Evolutionary conservation across 2,888 invertebrate species (phyloP).

Genomic region (Drosophila pseudotalamancana): DNA sequence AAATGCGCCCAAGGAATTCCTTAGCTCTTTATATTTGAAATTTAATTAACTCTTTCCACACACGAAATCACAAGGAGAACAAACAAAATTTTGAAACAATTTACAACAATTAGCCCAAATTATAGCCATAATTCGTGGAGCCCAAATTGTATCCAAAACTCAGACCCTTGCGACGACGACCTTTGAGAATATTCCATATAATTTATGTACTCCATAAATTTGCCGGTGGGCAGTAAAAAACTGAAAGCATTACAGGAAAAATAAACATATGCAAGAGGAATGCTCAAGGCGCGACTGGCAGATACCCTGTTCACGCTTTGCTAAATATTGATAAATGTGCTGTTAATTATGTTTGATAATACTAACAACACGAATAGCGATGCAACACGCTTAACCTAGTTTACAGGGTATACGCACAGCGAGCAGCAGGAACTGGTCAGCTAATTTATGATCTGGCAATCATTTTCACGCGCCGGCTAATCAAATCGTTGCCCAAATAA

Average conservation of each 20-base stretch:
- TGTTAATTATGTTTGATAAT: background rate
- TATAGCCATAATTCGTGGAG: constrained; percentile 17
- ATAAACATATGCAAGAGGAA: background rate
- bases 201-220: constrained; percentile 36
- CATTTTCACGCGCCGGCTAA: constrained; percentile 49
- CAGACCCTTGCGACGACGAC: constrained; percentile 1
- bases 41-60: constrained; percentile 22
- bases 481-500: constrained; percentile 34
- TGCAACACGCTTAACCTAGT: no score
- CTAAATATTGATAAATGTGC: background rate
- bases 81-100: constrained; percentile 21
- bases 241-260: constrained; percentile 10
- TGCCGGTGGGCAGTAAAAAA: constrained; percentile 14
- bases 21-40: no score
- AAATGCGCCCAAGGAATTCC: background rate
- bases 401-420: constrained; percentile 10
- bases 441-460: constrained; percentile 58
- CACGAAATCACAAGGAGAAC: background rate
- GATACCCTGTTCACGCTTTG: background rate
- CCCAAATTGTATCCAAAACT: constrained; percentile 28
- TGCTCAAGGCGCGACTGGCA: background rate
- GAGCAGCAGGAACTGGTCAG: constrained; percentile 6
- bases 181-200: constrained; percentile 7
- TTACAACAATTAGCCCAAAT: constrained; percentile 51
- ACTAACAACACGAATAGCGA: background rate